A percentile compares a stretch with the other conserved stretches of the same genome.
These are phyloP conservation scores for Loris lydekkerianus DNA, from an alignment of 2,797 vertebrate genomes.

Conservation along the genomic window DNA sequence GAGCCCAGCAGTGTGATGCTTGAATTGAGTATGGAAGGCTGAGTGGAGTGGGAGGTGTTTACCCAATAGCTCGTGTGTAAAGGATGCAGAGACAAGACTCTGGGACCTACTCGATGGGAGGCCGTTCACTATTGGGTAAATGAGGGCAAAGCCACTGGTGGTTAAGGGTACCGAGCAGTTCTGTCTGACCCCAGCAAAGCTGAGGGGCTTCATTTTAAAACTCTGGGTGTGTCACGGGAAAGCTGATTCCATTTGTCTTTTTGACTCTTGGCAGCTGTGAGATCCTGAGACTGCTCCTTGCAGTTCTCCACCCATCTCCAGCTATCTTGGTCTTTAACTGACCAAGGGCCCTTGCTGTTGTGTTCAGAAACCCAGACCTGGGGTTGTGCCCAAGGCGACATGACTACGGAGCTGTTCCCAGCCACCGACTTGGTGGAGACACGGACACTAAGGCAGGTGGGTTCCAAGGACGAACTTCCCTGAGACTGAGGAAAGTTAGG, in stretches of 20 bases:
- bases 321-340: not conserved
- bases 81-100: not conserved
- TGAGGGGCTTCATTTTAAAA: not conserved
- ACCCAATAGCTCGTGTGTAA: accelerated
- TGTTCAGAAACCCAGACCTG: not conserved
- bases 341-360: not conserved
- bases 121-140: no score
- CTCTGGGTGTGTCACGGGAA: not conserved
- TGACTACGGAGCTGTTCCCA: not conserved
- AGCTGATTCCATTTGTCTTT: not conserved
- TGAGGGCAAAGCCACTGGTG: not conserved
- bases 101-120: accelerated
- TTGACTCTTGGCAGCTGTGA: not conserved
- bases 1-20: no score
- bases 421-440: not conserved
- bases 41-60: not conserved
- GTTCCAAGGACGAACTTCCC: not conserved
- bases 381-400: not conserved
- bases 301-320: not conserved
- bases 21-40: not conserved
- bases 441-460: not conserved
- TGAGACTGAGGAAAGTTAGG: not conserved
- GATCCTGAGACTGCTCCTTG: not conserved
- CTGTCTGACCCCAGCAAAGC: not conserved
- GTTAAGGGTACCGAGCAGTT: accelerated